Percentiles rank a stretch among this genome's conserved stretches.
Conservation (phyloP, 1,140 invertebrate genomes). For the Harlomillsia oculata region DNA sequence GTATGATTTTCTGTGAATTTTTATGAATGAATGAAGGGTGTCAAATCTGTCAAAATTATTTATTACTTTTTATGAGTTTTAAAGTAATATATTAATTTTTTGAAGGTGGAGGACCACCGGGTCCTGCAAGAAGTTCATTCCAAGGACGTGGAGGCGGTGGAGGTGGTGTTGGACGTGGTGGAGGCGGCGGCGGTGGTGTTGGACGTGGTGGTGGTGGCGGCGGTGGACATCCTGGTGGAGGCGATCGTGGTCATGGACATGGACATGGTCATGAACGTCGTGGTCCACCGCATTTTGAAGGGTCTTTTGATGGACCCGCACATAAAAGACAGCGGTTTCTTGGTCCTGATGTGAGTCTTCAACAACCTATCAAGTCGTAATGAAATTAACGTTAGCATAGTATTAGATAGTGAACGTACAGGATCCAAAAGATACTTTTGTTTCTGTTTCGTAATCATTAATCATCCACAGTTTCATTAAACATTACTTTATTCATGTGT, state of each 20-base stretch:
- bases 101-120: constrained; percentile 12
- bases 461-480: not conserved
- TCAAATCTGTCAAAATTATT: too few species aligned
- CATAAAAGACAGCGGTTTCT: constrained; percentile 19
- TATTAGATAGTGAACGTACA: too few species aligned
- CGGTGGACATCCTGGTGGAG: constrained; percentile 19
- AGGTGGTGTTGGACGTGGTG: constrained; percentile 40
- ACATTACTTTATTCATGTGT: not conserved
- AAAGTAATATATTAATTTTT: not conserved
- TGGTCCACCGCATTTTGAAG: constrained; percentile 15
- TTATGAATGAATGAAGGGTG: too few species aligned
- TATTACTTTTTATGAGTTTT: not conserved
- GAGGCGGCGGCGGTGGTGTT: constrained; percentile 37
- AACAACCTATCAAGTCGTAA: not conserved
- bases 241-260: constrained; percentile 8
- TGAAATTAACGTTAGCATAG: too few species aligned
- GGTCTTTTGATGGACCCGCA: constrained; percentile 14
- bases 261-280: constrained; percentile 20
- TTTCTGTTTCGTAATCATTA: not conserved
- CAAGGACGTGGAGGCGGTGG: constrained; percentile 38
- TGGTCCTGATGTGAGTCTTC: not conserved
- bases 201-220: constrained; percentile 36
- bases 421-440: too few species aligned
- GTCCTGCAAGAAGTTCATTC: constrained; percentile 17
- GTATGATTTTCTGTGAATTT: too few species aligned